Evolutionary conservation across 2,797 vertebrate genomes (phyloP).

Genomic region (Micropoecilia bifurca): DNA sequence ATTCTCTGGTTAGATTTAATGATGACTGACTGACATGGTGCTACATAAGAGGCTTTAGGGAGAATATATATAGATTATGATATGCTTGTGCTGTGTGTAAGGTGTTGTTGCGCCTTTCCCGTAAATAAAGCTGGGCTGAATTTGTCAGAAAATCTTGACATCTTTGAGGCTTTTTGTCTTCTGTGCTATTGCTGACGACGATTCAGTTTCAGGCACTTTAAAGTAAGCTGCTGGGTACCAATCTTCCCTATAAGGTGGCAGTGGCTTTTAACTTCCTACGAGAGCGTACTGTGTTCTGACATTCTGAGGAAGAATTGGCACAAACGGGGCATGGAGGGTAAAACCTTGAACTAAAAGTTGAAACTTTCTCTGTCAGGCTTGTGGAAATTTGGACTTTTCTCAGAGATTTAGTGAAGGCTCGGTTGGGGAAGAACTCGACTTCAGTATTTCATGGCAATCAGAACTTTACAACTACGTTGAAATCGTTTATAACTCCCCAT

Average conservation of each 20-base stretch:
- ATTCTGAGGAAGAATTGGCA: constrained; percentile 30
- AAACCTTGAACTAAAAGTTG: constrained; percentile 30
- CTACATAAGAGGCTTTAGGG: background rate
- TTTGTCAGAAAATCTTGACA: constrained; percentile 3
- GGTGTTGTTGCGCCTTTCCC: background rate
- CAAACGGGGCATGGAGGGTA: constrained; percentile 33
- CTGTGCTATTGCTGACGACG: background rate
- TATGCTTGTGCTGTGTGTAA: background rate
- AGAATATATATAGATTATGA: background rate
- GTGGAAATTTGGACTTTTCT: too few species aligned
- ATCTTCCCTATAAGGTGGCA: constrained; percentile 3
- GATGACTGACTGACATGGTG: background rate
- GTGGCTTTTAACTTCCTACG: constrained; percentile 13
- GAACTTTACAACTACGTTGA: background rate
- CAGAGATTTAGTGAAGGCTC: too few species aligned
- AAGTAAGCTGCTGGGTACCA: background rate
- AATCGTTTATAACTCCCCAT: background rate
- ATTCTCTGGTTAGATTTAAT: background rate
- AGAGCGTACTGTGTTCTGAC: constrained; percentile 29
- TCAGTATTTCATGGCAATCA: too few species aligned
- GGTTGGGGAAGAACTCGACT: too few species aligned
- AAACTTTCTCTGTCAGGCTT: background rate
- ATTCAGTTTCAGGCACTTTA: background rate
- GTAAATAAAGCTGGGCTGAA: background rate
- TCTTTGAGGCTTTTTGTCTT: background rate